A percentile compares a stretch with the other conserved stretches of the same genome.
These are phyloP conservation scores for Pachyramphus minor DNA, from an alignment of 2,113 vertebrate species.

Conservation along the genomic window DNA sequence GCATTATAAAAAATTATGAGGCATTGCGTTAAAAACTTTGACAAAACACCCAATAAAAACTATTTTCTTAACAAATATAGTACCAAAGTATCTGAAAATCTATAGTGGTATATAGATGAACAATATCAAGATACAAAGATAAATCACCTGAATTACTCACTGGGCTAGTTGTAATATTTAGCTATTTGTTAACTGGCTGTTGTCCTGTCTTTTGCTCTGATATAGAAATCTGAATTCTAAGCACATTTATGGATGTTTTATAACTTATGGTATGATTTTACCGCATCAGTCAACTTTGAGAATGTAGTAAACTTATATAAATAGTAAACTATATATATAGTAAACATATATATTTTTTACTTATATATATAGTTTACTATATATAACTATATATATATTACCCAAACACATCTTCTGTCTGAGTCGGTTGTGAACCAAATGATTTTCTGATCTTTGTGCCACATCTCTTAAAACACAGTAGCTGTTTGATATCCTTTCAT, in stretches of 20 bases:
- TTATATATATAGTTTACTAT: no score
- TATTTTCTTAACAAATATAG: background rate
- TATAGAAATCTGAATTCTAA: background rate
- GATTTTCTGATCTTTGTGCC: background rate
- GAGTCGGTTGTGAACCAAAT: background rate
- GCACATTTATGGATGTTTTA: background rate
- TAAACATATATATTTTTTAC: no score
- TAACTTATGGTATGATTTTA: background rate
- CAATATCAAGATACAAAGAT: background rate
- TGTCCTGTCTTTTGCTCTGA: background rate
- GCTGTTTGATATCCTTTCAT: background rate
- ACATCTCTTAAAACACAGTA: background rate
- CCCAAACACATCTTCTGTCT: background rate
- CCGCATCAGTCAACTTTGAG: background rate
- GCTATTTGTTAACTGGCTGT: background rate
- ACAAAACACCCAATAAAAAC: background rate
- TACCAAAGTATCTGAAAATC: background rate
- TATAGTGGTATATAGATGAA: background rate
- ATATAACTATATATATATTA: no score
- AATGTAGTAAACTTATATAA: background rate
- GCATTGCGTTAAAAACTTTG: background rate
- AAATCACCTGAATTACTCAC: background rate
- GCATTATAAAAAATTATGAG: background rate
- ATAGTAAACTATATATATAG: no score
- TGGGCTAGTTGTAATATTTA: background rate